Conservation (phyloP, 2,888 invertebrate genomes). For the Cryptus viduatorius region DNA sequence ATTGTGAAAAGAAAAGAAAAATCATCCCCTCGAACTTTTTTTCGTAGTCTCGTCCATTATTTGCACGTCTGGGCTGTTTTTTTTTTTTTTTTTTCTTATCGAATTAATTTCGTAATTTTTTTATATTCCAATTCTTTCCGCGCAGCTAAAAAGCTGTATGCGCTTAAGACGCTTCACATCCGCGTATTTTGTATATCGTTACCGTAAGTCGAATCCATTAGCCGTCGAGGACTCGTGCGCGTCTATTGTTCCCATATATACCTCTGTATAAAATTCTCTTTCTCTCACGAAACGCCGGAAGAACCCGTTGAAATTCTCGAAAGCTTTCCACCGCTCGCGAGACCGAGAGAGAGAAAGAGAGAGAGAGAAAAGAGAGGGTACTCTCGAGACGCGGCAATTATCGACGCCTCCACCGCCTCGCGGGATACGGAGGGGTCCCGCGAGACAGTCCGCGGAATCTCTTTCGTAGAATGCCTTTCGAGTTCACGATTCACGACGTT, state of each 20-base stretch:
- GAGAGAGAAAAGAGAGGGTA: neutral
- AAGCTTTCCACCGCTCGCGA: conserved; percentile 5
- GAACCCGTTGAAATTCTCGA: conserved; percentile 26
- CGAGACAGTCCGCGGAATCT: conserved; percentile 8
- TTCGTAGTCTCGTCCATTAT: too few relatives aligned
- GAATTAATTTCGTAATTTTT: neutral
- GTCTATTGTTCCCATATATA: neutral
- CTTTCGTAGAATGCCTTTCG: conserved; percentile 13
- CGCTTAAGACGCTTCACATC: conserved; percentile 10
- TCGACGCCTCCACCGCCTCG: conserved; percentile 17
- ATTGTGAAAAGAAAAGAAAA: neutral
- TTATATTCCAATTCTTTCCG: neutral
- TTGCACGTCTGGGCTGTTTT: too few relatives aligned
- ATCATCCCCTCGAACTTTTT: too few relatives aligned
- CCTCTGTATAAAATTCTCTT: neutral
- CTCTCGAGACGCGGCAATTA: conserved; percentile 46
- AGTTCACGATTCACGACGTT: conserved; percentile 39
- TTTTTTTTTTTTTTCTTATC: too few relatives aligned
- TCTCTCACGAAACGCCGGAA: neutral
- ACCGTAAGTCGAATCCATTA: conserved; percentile 58
- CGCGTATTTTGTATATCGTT: conserved; percentile 43
- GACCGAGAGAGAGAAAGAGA: neutral
- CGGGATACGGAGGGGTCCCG: neutral
- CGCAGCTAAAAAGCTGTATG: conserved; percentile 39
- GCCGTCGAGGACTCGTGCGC: conserved; percentile 8